Evolutionary conservation across 2,797 vertebrate species (phyloP).

Genomic region (Threskiornis aethiopicus): DNA sequence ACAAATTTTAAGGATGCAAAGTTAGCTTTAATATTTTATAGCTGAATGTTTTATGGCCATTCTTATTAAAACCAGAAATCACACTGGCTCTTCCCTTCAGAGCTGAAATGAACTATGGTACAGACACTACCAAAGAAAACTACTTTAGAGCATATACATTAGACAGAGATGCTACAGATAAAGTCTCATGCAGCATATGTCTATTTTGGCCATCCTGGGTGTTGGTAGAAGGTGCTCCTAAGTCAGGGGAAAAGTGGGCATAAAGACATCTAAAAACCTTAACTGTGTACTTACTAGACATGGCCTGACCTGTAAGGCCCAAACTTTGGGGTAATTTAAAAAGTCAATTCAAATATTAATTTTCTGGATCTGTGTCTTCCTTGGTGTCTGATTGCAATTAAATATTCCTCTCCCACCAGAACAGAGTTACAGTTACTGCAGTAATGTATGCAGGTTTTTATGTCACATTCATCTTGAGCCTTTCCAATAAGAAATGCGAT

Average conservation of each 20-base stretch:
- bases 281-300: not conserved
- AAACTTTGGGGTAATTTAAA: not conserved
- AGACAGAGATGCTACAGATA: not conserved
- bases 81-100: not conserved
- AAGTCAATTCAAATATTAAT: not conserved
- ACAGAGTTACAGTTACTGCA: not conserved
- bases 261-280: not conserved
- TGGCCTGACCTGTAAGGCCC: not conserved
- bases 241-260: not conserved
- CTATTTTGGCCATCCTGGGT: not conserved
- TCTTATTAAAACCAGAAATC: not conserved
- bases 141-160: not conserved
- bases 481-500: slow-evolving; percentile 16
- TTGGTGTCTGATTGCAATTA: slow-evolving; percentile 14
- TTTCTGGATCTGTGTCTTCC: not conserved
- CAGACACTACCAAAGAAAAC: not conserved
- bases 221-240: not conserved
- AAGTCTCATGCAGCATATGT: not conserved
- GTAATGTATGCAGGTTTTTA: slow-evolving; percentile 21
- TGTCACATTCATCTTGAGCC: slow-evolving; percentile 9
- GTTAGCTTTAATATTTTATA: not conserved
- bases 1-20: slow-evolving; percentile 5
- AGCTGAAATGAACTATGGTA: not conserved
- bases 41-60: not conserved
- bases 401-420: not conserved